Evolutionary conservation across 2,888 invertebrate genomes (phyloP), one percentile per base, ranked within the genome.

Genomic region (Leptinotarsa rubiginosa): DNA sequence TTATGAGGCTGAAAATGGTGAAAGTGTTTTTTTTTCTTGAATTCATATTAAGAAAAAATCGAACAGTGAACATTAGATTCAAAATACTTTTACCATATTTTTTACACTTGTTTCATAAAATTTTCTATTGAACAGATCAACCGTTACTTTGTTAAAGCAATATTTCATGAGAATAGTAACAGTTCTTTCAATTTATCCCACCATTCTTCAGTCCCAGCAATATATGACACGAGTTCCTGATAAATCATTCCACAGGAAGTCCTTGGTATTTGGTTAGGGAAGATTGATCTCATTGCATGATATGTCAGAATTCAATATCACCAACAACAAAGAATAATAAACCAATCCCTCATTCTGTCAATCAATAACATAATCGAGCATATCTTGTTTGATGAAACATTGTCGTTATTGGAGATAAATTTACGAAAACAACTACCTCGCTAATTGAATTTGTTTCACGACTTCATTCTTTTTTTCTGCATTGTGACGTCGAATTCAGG

Each of bases 291-390:
- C 10, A 62, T 16, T 7, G 62, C 31, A 25, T 10, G 16, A n/a
- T 12, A 62, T 62, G 16, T n/a, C 62, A 41, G 18, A 31, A 62
- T 41, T 18, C 56, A 69, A 69, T 47, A 69, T 56, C 69, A 47
- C 69, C 47, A 47, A 20, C 31, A 54, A 41, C 31, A 54, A 54
- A 52, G 54, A 56, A 69, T 41, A 56, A 69, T 18, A 69, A 69
- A 69, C 22, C 69, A 47, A 69, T 69, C 69, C 69, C 56, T 56
- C 69, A 56, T 69, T 20, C 69, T 69, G 69, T 69, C 69, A 69
- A 69, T 69, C 69, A 56, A 47, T 54, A 16, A 47, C 41, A 69
- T 69, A 59, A 59, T 52, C 52, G 68, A 68, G 68, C 25, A 16
- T 56, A 56, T 62, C 62, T 62, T 62, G 62, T 62, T 62, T 62